Conservation (phyloP, 2,797 vertebrate genomes). For the Lacerta agilis region DNA sequence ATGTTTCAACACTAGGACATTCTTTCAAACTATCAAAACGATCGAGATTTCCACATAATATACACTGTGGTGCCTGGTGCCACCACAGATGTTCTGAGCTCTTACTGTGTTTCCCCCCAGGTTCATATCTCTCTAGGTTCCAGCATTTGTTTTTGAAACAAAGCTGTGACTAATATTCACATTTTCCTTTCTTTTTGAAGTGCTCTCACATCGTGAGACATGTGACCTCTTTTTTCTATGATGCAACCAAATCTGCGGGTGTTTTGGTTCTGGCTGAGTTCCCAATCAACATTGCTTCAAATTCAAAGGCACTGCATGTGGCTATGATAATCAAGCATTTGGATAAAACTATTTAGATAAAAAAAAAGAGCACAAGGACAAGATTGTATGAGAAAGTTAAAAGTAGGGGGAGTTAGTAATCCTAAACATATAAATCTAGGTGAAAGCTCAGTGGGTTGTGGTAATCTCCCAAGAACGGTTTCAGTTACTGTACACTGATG, state of each 20-base stretch:
- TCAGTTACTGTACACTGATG: no score
- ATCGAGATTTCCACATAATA: background rate
- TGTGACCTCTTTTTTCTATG: background rate
- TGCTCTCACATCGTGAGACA: background rate
- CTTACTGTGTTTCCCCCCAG: background rate
- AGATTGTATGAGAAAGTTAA: background rate
- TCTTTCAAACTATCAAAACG: background rate
- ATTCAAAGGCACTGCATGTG: conserved; percentile 9
- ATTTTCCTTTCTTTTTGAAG: background rate
- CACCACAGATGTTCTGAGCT: background rate
- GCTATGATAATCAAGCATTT: background rate
- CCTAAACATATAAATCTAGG: background rate
- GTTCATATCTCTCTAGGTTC: background rate
- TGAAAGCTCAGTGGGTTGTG: background rate
- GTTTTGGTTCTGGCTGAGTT: background rate
- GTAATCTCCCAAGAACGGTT: no score
- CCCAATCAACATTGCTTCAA: background rate
- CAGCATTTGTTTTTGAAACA: background rate
- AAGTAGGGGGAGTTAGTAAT: background rate
- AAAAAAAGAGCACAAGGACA: background rate
- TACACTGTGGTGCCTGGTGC: background rate
- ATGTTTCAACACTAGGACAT: background rate
- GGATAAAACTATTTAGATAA: background rate
- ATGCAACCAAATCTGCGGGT: background rate
- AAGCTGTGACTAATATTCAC: background rate